Evolutionary conservation across 1,140 invertebrate species (phyloP).

Genomic region (Temnothorax longispinosus): DNA sequence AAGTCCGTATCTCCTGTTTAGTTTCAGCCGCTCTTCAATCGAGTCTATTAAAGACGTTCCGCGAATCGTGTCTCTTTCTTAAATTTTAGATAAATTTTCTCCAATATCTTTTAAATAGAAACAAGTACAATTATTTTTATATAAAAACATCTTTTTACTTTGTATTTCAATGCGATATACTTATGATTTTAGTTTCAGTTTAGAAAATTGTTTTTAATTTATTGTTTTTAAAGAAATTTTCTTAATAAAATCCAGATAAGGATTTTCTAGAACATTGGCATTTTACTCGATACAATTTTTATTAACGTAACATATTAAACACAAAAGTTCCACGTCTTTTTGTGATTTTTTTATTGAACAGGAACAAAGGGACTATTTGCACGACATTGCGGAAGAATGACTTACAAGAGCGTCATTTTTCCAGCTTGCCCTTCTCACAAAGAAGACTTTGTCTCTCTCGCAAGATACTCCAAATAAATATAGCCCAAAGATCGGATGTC

Average conservation of each 20-base stretch:
- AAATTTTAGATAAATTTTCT: neutral
- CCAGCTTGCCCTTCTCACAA: neutral
- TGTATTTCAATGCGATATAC: neutral
- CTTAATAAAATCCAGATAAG: neutral
- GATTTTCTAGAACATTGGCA: neutral
- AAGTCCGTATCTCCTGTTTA: neutral
- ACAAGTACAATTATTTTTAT: neutral
- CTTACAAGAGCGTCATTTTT: conserved; percentile 32
- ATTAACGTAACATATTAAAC: neutral
- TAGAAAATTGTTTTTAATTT: neutral
- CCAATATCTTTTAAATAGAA: neutral
- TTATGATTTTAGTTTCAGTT: neutral
- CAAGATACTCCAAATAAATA: conserved; percentile 47
- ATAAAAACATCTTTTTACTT: neutral
- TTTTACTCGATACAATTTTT: neutral
- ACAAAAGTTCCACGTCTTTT: neutral
- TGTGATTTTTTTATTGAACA: neutral
- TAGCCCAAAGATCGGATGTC: conserved; percentile 32
- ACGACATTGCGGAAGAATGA: conserved; percentile 17
- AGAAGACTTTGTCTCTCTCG: conserved; percentile 12
- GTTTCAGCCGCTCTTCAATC: neutral
- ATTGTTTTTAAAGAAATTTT: neutral
- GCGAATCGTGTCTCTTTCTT: neutral
- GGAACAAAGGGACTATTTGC: conserved; percentile 46
- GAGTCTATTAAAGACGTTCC: neutral